phyloP scores from a whole-genome alignment of 1,140 invertebrate genomes.

The Papilio dardanus region DNA sequence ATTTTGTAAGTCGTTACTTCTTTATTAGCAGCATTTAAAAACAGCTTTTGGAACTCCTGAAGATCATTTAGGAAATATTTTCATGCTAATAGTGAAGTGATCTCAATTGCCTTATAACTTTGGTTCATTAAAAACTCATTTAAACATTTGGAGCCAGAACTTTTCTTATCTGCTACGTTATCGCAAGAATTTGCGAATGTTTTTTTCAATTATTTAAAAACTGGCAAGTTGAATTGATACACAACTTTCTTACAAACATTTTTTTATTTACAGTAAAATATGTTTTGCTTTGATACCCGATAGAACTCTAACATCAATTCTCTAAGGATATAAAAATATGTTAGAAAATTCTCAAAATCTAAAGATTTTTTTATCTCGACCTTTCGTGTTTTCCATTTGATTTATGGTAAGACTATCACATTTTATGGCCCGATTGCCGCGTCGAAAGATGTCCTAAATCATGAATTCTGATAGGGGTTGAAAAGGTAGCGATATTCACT shows the following conservation, averaged over 20 bases:
- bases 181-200: not conserved
- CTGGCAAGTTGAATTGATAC: not conserved
- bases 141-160: not conserved
- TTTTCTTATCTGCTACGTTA: not conserved
- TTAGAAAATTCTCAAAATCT: not conserved
- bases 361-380: slow-evolving; percentile 13
- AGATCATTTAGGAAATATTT: not conserved
- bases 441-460: slow-evolving; percentile 16
- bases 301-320: not conserved
- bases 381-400: slow-evolving; percentile 23
- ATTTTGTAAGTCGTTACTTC: not conserved
- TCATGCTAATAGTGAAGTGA: not conserved
- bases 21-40: not conserved
- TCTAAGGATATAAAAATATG: not conserved
- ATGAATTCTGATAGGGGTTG: slow-evolving; percentile 23
- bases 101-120: not conserved
- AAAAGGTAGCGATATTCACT: slow-evolving; percentile 13
- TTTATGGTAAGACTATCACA: slow-evolving; percentile 25
- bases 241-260: not conserved
- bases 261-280: not conserved
- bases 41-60: not conserved
- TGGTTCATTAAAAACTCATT: slow-evolving; percentile 13
- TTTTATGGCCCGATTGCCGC: slow-evolving; percentile 24
- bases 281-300: not conserved
- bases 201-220: not conserved